Evolutionary conservation across 2,888 invertebrate species (phyloP), one percentile per base, ranked within the genome.

Genomic region (Drosophila anomalipes): DNA sequence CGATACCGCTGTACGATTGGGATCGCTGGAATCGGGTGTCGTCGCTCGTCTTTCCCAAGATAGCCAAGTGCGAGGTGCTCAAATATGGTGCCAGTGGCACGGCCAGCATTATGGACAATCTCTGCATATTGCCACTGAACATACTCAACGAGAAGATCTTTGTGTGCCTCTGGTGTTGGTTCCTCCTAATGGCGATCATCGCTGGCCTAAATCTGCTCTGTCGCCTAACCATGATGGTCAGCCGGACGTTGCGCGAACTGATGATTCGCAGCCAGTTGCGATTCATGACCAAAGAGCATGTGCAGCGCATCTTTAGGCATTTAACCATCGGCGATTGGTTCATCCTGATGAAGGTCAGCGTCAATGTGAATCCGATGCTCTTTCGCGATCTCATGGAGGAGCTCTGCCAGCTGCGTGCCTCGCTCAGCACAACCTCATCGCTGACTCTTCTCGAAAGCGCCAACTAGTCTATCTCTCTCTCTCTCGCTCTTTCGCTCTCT

Each of bases 51-150:
- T 93, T 93, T 49, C 93, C 93, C 4, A 93, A 96, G 95, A 96
- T 97, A 61, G 97, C 98, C 30, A 98, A 98, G 93, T 98, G 98
- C 93, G 95, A 96, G 63, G 97, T 98, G 94, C 96, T 96, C 93
- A 97, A 97, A 91, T 98, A 96, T 93, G 98, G 98, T 93, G 95
- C 96, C 3, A 96, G 97, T 2, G 98, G 98, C 0, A 95, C 96
- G 7, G 95, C 97, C 56, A 97, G 97, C 93, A 95, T 95, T 75
- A 96, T 96, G 93, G 98, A 98, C 91, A 97, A 86, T 16, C 94
- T 97, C 0, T 97, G 97, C 86, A 94, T 97, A 33, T 93, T 97
- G 12, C 96, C 97, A 0, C 89, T 97, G 22, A 97, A 97, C 87
- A 95, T 97, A 79, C 95, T 97, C 37, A 97, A 97, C 90, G 97